A percentile compares a stretch with the other conserved stretches of the same genome.
phyloP scores from a whole-genome alignment of 2,888 invertebrate genomes.

The Nemurella pictetii region DNA sequence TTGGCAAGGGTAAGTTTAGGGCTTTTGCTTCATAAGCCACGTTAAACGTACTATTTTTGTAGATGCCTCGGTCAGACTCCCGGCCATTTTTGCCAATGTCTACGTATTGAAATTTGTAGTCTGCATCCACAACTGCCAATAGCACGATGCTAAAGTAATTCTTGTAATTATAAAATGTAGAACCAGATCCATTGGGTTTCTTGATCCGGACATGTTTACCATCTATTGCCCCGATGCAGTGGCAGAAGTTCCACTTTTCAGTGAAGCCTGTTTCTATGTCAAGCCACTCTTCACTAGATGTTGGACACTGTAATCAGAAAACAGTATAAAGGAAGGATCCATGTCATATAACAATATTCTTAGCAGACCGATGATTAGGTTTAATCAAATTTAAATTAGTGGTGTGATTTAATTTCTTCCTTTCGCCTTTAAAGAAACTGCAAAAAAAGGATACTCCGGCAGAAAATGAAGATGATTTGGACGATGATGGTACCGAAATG shows the following conservation, averaged over 20 bases:
- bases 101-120: conserved; percentile 29
- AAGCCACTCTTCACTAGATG: no score
- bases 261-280: no score
- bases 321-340: no score
- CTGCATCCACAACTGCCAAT: conserved; percentile 21
- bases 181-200: conserved; percentile 4
- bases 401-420: no score
- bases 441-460: no score
- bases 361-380: no score
- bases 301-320: no score
- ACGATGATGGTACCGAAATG: no score
- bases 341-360: no score
- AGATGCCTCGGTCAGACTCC: conserved; percentile 26
- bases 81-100: conserved; percentile 30
- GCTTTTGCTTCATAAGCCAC: not conserved
- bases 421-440: no score
- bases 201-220: conserved; percentile 28
- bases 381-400: no score
- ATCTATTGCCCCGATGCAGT: conserved; percentile 30
- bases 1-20: conserved; percentile 10
- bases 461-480: no score
- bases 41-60: not conserved
- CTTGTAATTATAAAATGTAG: conserved; percentile 30
- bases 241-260: conserved; percentile 38
- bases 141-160: conserved; percentile 13